These are phyloP conservation scores for Aphelenchoides besseyi DNA, from an alignment of 1,140 invertebrate genomes.

Conservation along the genomic window DNA sequence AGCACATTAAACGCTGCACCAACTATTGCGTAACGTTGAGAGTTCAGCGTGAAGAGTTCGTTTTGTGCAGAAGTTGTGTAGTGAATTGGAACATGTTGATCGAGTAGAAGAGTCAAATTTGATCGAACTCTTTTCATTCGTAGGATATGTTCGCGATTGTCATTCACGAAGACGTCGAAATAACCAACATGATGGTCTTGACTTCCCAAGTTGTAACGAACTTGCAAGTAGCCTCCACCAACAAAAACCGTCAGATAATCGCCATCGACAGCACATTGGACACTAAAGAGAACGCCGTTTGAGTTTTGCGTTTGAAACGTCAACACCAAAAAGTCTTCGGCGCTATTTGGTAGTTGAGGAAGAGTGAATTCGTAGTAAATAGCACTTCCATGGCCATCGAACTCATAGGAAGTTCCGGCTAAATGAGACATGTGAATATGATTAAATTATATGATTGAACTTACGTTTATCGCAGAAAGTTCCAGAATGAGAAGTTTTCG, in stretches of 20 bases:
- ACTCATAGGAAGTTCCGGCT: conserved; percentile 38
- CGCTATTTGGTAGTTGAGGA: conserved; percentile 27
- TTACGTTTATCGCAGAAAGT: conserved; percentile 42
- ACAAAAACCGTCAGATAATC: conserved; percentile 55
- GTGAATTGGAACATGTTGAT: conserved; percentile 44
- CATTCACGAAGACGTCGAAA: conserved; percentile 44
- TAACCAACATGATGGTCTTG: conserved; percentile 46
- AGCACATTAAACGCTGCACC: conserved; percentile 51
- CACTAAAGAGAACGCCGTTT: conserved; percentile 47
- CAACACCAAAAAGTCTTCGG: conserved; percentile 45
- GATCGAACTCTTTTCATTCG: conserved; percentile 34
- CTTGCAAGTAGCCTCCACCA: conserved; percentile 50
- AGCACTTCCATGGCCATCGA: conserved; percentile 37
- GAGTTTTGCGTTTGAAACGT: conserved; percentile 42
- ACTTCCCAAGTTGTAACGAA: conserved; percentile 52
- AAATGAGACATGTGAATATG: too few relatives aligned
- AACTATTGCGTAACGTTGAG: conserved; percentile 44
- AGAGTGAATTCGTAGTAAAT: conserved; percentile 47
- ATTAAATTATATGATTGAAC: conserved; percentile 24
- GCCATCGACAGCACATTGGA: conserved; percentile 55
- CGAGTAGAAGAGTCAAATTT: conserved; percentile 50
- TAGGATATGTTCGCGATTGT: conserved; percentile 45
- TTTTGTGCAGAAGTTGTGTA: conserved; percentile 41
- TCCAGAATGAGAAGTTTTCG: conserved; percentile 46
- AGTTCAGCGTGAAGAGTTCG: conserved; percentile 54